Base-by-base conservation (phyloP, 1,140 invertebrate genomes). In the Leptestheria dahalacensis region DNA sequence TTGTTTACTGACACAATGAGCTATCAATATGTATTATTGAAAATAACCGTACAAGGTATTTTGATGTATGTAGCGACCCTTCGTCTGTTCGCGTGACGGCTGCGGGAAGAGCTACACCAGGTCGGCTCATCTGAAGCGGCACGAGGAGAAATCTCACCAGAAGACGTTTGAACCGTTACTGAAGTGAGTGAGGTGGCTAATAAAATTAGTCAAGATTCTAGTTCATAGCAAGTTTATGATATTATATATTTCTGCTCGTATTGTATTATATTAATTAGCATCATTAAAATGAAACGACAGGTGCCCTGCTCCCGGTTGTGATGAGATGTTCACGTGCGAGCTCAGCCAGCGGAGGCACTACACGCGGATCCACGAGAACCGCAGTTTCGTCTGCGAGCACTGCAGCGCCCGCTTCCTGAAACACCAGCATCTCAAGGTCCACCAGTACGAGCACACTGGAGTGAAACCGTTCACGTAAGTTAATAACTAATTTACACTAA, bases 371-470 rank as follows among this genome's bases (percentile, higher is more conserved):
- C 53, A 56, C 41, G 53, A 56, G 26, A 56, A 56, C 33, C 53
- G 18, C 49, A 59, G 29, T 2, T 60, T 60, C 24, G 28, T 26
- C 2, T 60, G 59, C 29, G 6, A n/a, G 12, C 15, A 57, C 28
- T 60, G 59, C 28, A 25, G 15, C 2, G 29, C 24, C 49, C 12
- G 23, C 12, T 60, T 60, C 52, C 55, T 57, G 28, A 60, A 60
- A 29, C 48, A 60, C 28, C 59, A 60, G 23, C 47, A 60, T 11
- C 48, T 60, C 0, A 54, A 54, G 54, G 15, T 52, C 26, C 59
- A 60, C 54, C 23, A n/a, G 24, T 54, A 15, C 51, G 59, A 60
- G 29, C 59, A 60, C 28, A 60, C 59, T 9, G 59, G 59, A 29
- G 10, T 56, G 11, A 60, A 60, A 33, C 59, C 59, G 9, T 60